Evolutionary conservation across 2,113 vertebrate species (phyloP).

Genomic region (Glareola pratincola): DNA sequence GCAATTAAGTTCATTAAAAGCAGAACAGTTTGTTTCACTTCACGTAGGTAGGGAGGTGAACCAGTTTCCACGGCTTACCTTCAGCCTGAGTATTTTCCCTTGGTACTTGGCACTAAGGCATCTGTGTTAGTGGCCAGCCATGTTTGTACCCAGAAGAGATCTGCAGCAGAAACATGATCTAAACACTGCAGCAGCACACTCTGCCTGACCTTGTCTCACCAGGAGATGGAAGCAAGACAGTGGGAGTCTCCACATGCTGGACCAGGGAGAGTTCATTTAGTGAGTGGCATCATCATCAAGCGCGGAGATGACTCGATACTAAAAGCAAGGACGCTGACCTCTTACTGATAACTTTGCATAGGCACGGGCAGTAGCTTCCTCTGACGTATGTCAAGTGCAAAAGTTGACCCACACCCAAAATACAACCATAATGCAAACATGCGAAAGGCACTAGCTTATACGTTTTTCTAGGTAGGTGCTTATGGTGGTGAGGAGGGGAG

Average conservation of each 20-base stretch:
- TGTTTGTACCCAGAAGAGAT: background rate
- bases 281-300: background rate
- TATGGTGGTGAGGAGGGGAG: background rate
- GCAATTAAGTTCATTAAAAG: background rate
- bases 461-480: background rate
- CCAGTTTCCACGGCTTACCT: background rate
- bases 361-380: background rate
- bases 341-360: background rate
- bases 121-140: background rate
- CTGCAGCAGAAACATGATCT: rapidly evolving
- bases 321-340: background rate
- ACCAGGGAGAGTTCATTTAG: background rate
- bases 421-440: background rate
- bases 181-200: background rate
- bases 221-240: background rate
- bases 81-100: background rate
- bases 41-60: background rate
- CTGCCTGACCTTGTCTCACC: background rate
- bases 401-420: background rate
- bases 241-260: background rate
- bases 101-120: background rate
- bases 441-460: background rate
- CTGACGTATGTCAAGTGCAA: background rate
- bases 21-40: conserved; percentile 28
- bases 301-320: background rate